Evolutionary conservation across 2,797 vertebrate species (phyloP), one percentile per base, ranked within the genome.

Genomic region (Typhlichthys subterraneus): DNA sequence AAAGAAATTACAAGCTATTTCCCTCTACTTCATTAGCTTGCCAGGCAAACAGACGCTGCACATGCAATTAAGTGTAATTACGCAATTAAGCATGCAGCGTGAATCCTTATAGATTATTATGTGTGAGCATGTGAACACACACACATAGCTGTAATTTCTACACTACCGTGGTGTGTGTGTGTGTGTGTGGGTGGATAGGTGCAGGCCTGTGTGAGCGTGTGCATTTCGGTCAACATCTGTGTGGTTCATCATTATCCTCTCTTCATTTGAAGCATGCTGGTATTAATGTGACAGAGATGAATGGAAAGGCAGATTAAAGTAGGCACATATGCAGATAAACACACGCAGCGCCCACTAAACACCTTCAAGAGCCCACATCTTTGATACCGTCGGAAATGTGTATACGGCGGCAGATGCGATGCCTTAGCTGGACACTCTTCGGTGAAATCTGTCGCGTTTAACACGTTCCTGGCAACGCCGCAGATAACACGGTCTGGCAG

Each of bases 31-130:
- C 81, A 86, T 89, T 86, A 87, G 69, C 69, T 78, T 82, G 78
- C 73, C 73, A 79, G 84, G 63, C 76, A 78, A 85, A 69, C 83
- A 76, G 73, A 75, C 74, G 79, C 68, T 80, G 83, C 73, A 83
- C 73, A 84, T 79, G 75, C 77, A 85, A 85, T 88, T 88, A 86
- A 69, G 73, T 75, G 61, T 86, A 86, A 87, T 89, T 85, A 86
- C 77, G 68, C 74, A 82, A 86, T 89, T 86, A 87, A 77, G 75
- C 73, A 75, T 83, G 82, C 70, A 76, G 71, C 69, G 74, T 83
- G 73, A 81, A 72, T 71, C 70, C 63, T 74, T 70, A 67, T 75
- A 76, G 72, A 63, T 29, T 29, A 29, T 29, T 29, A 29, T 77
- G 69, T 80, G 72, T 69, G 57, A 70, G 46, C 48, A 49, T 13